Evolutionary conservation across 1,140 invertebrate genomes (phyloP), one percentile per base, ranked within the genome.

Genomic region (Leptonema lineaticorne): DNA sequence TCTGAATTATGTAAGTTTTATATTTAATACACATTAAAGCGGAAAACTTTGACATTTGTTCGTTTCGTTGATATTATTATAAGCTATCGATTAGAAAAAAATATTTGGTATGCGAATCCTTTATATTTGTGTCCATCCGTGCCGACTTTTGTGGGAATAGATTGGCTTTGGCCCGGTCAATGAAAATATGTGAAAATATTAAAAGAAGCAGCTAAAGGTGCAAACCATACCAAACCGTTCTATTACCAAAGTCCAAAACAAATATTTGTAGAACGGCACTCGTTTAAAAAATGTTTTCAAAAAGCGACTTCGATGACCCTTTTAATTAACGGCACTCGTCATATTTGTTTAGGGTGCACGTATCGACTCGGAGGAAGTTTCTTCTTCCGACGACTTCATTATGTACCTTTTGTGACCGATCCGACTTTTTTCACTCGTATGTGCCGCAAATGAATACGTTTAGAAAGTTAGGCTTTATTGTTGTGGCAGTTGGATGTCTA

Each of bases 241-340:
- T 24, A 24, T 26, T n/a, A 53, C 27, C 22, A 53, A 53, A 11
- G 50, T 14, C 22, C 22, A 26, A 53, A 18, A 53, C 50, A 53
- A 53, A 53, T 53, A 53, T 53, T 53, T 53, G 50, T 53, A 18
- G 50, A 53, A 53, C 18, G 50, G 22, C 50, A 11, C 9, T 53
- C 50, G 22, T 53, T 53, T 22, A 48, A 48, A 48, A 7, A 20
- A 48, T 8, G 20, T n/a, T n/a, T n/a, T 26, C 20, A 26, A 53
- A 53, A 53, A 1, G 22, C 18, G 46, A 22, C 11, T 22, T 50
- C 18, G 22, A 22, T 8, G 22, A 26, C 22, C 20, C 9, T 9
- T 18, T 53, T 53, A 20, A 53, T 53, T 53, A 53, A 53, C 50
- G 22, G 20, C 50, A 5, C 22, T 9, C 0, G 1, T 16, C 20